Conservation (phyloP, 2,113 vertebrate species). For the Accipiter cooperii region DNA sequence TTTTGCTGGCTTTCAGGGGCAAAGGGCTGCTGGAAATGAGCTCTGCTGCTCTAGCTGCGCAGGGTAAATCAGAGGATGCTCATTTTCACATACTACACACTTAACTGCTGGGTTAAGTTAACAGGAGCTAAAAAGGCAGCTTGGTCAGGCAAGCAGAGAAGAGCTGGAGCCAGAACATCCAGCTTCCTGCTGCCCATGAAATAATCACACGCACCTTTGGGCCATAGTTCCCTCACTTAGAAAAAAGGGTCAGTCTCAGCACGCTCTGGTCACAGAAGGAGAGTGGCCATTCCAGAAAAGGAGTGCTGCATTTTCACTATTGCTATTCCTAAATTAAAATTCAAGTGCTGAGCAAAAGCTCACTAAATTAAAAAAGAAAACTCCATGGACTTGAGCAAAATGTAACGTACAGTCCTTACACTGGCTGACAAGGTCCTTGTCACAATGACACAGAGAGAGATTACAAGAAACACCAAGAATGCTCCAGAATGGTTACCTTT, state of each 20-base stretch:
- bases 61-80: neutral
- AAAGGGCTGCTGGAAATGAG: neutral
- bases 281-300: neutral
- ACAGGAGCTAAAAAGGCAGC: neutral
- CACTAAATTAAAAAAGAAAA: neutral
- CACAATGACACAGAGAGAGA: fast-evolving
- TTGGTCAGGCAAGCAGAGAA: neutral
- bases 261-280: neutral
- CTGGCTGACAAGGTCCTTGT: neutral
- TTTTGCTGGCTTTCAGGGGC: neutral
- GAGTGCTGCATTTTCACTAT: neutral
- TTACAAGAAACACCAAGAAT: neutral
- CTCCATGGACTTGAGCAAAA: neutral
- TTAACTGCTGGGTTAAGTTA: neutral
- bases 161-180: neutral
- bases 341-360: neutral
- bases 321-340: neutral
- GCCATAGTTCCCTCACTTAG: neutral
- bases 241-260: neutral
- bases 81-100: neutral
- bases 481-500: neutral
- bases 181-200: neutral
- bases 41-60: neutral
- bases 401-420: fast-evolving
- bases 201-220: neutral